Evolutionary conservation across 1,140 invertebrate species (phyloP).

Genomic region (Neotoxoptera formosana): DNA sequence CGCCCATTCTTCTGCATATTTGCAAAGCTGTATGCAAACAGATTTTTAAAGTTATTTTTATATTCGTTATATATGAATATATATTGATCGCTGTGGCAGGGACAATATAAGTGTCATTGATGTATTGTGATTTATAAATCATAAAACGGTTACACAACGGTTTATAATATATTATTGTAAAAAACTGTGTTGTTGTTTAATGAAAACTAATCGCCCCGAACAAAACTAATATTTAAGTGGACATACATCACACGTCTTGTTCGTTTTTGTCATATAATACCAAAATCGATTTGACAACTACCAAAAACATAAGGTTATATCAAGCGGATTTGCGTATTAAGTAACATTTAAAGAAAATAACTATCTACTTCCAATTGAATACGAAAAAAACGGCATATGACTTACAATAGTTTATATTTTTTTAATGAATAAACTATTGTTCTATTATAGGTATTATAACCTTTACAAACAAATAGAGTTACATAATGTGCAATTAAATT

Average conservation of each 20-base stretch:
- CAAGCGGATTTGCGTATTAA: not conserved
- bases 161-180: not conserved
- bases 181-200: not conserved
- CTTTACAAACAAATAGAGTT: not conserved
- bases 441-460: not conserved
- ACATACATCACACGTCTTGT: not conserved
- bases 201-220: not conserved
- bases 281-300: not conserved
- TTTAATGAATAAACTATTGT: not conserved
- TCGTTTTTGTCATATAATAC: not conserved
- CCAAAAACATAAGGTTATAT: not conserved
- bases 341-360: not conserved
- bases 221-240: not conserved
- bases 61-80: too few relatives aligned
- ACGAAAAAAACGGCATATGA: not conserved
- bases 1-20: constrained; percentile 84
- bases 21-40: constrained; percentile 67
- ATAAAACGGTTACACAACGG: not conserved
- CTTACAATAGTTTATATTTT: not conserved
- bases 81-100: not conserved
- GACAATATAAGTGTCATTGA: not conserved
- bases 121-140: not conserved
- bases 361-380: not conserved
- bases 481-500: not conserved
- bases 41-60: not conserved